Base-by-base conservation (phyloP, 23 tunicate genomes). In the Trididemnum nubilum region DNA sequence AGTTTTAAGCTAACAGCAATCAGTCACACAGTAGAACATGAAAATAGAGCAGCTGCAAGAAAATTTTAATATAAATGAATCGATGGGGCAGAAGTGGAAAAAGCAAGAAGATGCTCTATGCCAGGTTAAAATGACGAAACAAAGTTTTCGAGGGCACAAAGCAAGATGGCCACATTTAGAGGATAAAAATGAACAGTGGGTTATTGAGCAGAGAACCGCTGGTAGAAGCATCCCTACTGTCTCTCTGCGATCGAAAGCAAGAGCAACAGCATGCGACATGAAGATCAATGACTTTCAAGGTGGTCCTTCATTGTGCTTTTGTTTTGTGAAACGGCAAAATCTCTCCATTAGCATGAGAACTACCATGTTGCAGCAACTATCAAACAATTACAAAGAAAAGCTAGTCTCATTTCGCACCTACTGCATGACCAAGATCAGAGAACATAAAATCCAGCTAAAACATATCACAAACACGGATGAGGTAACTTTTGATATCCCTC, bases 91-190 rank as follows among this genome's bases (percentile, higher is more conserved):
- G 38, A 80, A 80, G 74, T 80, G 84, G 86, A 82, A 38, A 71
- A 65, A 70, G 78, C 86, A 82, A 71, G 78, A 82, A 82, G 86
- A 82, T 70, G 78, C 65, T 29, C 78, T 82, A 66, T 40, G 78
- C 77, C 78, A 71, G 77, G 77, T 71, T 29, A 82, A 71, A 71
- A 82, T 26, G 69, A 80, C 35, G 59, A 0, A 65, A 82, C 77
- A 40, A 66, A 71, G 78, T 71, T 82, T 82, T 71, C 65, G 86
- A 82, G 86, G 86, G 52, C 77, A 82, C 51, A 82, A 82, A 40
- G 86, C 86, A 82, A 82, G 86, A 37, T 82, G 86, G 86, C 79
- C 86, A 82, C 40, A 71, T 9, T 82, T 82, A 79, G 86, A 82
- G 78, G 86, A 71, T 31, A 71, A 66, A 71, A 71, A 70, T 71